Evolutionary conservation across 1,140 invertebrate genomes (phyloP).

Genomic region (Panagrolaimus sp.): DNA sequence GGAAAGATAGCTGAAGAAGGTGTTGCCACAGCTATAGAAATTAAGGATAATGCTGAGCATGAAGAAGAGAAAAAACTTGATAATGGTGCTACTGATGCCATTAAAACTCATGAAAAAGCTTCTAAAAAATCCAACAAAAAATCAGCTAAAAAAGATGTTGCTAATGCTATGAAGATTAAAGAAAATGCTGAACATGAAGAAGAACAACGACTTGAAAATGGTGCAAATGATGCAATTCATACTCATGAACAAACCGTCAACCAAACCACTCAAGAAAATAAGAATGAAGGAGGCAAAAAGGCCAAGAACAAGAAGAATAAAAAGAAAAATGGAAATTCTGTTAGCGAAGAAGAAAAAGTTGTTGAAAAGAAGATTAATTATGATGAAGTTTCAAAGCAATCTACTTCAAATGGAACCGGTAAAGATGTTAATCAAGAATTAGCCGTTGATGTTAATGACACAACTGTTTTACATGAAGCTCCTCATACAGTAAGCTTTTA

Average conservation of each 20-base stretch:
- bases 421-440: conserved; percentile 2
- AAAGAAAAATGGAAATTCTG: neutral
- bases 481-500: conserved; percentile 8
- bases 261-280: too few relatives aligned
- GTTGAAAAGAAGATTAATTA: conserved; percentile 4
- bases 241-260: too few relatives aligned
- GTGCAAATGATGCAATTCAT: neutral
- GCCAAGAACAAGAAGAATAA: neutral
- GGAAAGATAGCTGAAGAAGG: neutral
- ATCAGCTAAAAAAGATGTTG: neutral
- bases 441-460: conserved; percentile 4
- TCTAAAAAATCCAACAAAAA: neutral
- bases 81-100: too few relatives aligned
- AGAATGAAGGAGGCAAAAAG: too few relatives aligned
- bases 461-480: neutral
- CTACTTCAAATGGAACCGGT: neutral
- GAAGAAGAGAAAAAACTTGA: too few relatives aligned
- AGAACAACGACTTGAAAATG: neutral
- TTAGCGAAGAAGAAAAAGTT: conserved; percentile 4
- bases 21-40: too few relatives aligned
- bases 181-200: neutral
- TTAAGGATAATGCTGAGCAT: too few relatives aligned
- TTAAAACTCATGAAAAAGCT: neutral
- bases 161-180: neutral
- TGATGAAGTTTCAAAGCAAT: neutral